These are phyloP conservation scores for Amiota minor DNA, from an alignment of 2,888 invertebrate species.

Conservation along the genomic window DNA sequence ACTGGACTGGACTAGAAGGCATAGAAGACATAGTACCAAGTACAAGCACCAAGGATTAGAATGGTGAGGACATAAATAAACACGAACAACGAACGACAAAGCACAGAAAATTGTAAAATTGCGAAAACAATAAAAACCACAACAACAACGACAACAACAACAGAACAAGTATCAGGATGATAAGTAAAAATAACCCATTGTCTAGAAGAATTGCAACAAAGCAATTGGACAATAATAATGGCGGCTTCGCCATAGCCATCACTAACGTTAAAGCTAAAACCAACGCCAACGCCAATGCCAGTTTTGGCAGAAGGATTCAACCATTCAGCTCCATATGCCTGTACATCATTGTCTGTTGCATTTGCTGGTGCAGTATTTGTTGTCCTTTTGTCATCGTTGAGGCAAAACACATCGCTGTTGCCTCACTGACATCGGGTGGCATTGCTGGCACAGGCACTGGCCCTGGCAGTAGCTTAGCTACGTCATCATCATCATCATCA, in stretches of 20 bases:
- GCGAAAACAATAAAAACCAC: conserved; percentile 7
- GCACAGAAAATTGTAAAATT: conserved; percentile 16
- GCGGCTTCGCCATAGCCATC: background rate
- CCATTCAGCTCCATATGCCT: background rate
- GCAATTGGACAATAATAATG: background rate
- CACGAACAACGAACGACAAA: conserved; percentile 13
- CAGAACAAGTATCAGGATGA: background rate
- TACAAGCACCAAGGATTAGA: background rate
- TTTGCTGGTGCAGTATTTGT: background rate
- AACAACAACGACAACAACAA: background rate
- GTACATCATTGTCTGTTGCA: background rate
- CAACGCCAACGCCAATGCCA: background rate
- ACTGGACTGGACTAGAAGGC: too few relatives aligned
- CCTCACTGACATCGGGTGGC: conserved; percentile 4
- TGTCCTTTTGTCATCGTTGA: background rate
- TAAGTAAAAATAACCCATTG: too few relatives aligned
- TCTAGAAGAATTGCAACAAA: background rate
- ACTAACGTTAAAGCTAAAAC: too few relatives aligned
- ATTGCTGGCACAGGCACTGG: conserved; percentile 23
- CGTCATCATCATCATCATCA: conserved; percentile 32
- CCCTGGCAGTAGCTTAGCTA: background rate
- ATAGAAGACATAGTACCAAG: too few relatives aligned
- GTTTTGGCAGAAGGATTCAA: background rate
- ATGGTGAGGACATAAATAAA: background rate
- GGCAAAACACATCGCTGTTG: conserved; percentile 31